These are phyloP conservation scores for Decapterus maruadsi DNA, from an alignment of 2,797 vertebrate genomes.

Conservation along the genomic window DNA sequence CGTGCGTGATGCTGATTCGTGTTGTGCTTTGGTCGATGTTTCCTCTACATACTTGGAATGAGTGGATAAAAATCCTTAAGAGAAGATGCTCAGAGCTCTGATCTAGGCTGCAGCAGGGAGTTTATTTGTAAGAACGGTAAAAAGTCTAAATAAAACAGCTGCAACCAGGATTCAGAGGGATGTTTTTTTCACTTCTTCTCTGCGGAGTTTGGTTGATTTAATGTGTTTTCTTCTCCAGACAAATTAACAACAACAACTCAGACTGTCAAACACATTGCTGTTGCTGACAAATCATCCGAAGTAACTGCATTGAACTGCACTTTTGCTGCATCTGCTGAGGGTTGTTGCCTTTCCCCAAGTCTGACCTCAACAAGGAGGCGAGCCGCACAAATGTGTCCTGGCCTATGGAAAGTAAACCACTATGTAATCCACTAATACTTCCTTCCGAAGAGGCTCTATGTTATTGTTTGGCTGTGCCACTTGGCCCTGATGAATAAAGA, in stretches of 20 bases:
- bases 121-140: constrained; percentile 37
- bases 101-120: constrained; percentile 12
- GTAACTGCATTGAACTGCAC: constrained; percentile 1
- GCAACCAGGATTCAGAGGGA: constrained; percentile 24
- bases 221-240: constrained; percentile 23
- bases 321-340: constrained; percentile 16
- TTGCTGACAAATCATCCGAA: constrained; percentile 41
- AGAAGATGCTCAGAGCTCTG: constrained; percentile 12
- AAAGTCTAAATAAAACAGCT: constrained; percentile 38
- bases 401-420: constrained; percentile 68
- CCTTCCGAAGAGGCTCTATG: constrained; percentile 49
- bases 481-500: constrained; percentile 66
- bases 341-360: constrained; percentile 24
- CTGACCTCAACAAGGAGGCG: constrained; percentile 51
- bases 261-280: constrained; percentile 40
- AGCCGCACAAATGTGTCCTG: constrained; percentile 53
- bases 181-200: constrained; percentile 24
- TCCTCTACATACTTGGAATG: constrained; percentile 52
- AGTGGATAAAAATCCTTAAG: constrained; percentile 54
- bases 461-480: constrained; percentile 69
- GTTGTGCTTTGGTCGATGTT: constrained; percentile 15
- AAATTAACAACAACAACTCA: constrained; percentile 42
- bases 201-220: constrained; percentile 30
- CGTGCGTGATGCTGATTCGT: constrained; percentile 25
- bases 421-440: constrained; percentile 69